Conservation (phyloP, 2,888 invertebrate species). For the Tortricodes alternella region DNA sequence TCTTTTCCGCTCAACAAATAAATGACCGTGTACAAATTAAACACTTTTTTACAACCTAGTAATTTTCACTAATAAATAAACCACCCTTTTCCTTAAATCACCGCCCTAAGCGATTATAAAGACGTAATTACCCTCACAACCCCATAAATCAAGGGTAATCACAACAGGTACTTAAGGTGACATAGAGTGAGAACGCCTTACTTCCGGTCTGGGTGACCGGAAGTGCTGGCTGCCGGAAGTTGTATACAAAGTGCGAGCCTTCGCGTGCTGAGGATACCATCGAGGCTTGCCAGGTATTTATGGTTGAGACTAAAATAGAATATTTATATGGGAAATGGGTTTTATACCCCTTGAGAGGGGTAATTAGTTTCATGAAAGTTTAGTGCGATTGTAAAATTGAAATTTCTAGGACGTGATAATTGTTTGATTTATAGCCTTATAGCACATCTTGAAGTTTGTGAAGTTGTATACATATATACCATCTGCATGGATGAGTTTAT, state of each 20-base stretch:
- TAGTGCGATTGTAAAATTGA: neutral
- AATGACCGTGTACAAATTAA: neutral
- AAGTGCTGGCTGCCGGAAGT: conserved; percentile 24
- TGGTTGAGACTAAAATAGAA: conserved; percentile 19
- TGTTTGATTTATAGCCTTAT: too few species aligned
- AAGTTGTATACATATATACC: too few species aligned
- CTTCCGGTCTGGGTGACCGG: conserved; percentile 29
- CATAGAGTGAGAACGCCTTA: conserved; percentile 30
- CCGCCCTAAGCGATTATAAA: conserved; percentile 26
- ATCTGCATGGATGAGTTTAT: too few species aligned
- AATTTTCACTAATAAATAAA: conserved; percentile 27
- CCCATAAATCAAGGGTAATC: conserved; percentile 26
- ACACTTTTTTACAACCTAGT: conserved; percentile 9
- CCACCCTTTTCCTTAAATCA: conserved; percentile 14
- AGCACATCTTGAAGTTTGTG: too few species aligned
- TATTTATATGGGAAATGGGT: conserved; percentile 25
- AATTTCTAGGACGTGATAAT: too few species aligned
- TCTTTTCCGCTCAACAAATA: neutral
- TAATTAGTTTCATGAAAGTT: neutral
- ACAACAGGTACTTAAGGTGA: conserved; percentile 31
- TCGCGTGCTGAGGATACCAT: conserved; percentile 25
- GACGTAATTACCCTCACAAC: conserved; percentile 26
- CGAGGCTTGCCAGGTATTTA: conserved; percentile 14
- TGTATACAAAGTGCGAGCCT: conserved; percentile 31
- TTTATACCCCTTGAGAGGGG: conserved; percentile 1